These are phyloP conservation scores for Desmodus rotundus DNA, from an alignment of 2,113 vertebrate genomes.

Conservation along the genomic window DNA sequence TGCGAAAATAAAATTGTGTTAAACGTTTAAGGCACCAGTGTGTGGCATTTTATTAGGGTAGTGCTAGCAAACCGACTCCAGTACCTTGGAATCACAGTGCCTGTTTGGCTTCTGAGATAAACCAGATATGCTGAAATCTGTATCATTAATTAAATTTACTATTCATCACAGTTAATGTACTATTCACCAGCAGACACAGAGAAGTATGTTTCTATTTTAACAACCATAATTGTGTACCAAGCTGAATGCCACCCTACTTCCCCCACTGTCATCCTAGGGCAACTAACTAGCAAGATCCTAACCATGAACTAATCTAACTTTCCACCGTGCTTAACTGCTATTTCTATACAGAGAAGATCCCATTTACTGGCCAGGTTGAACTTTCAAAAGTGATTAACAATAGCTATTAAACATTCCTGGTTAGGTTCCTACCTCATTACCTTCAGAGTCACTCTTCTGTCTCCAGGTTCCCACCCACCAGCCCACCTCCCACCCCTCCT, in stretches of 20 bases:
- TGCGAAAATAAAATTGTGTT: not conserved
- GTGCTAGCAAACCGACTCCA: not conserved
- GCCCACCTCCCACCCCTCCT: not conserved
- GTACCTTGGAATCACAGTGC: not conserved
- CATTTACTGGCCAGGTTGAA: not conserved
- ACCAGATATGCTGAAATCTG: not conserved
- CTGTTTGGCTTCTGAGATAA: not conserved
- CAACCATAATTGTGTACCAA: not conserved
- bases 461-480: not conserved
- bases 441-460: not conserved
- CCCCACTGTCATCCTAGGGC: not conserved
- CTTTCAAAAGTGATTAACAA: not conserved
- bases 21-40: not conserved
- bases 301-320: not conserved
- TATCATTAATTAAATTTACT: not conserved
- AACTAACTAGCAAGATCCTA: not conserved
- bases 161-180: not conserved
- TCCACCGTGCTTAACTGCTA: not conserved
- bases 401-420: not conserved
- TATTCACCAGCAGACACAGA: not conserved
- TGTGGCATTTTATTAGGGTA: not conserved
- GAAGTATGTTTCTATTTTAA: not conserved
- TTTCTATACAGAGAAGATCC: not conserved
- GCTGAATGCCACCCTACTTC: not conserved
- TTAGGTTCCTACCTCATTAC: not conserved